These are phyloP conservation scores for Hirtodrosophila trivittata DNA, from an alignment of 2,888 invertebrate genomes.

Conservation along the genomic window DNA sequence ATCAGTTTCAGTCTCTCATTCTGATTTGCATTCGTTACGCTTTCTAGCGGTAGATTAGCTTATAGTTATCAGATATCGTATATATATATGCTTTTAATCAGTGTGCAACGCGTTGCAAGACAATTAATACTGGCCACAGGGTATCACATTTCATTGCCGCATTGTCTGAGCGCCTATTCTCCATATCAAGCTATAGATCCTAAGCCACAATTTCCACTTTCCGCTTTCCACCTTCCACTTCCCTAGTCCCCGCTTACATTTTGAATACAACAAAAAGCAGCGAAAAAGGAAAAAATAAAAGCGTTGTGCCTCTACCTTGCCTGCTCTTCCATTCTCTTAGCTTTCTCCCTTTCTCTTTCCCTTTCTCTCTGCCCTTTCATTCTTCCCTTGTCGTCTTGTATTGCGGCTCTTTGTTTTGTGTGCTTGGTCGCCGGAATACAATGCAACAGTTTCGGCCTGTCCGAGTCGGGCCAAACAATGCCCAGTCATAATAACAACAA, in stretches of 20 bases:
- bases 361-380: neutral
- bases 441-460: constrained; percentile 67
- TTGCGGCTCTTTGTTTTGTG: constrained; percentile 16
- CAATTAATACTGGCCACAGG: constrained; percentile 13
- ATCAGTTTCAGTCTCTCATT: no score
- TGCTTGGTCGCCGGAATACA: constrained; percentile 48
- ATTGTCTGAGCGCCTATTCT: constrained; percentile 19
- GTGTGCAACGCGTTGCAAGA: constrained; percentile 1
- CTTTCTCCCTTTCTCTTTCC: neutral
- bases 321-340: no score
- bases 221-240: neutral
- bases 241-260: neutral
- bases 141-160: constrained; percentile 26
- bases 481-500: constrained; percentile 52
- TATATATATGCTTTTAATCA: neutral
- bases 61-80: no score
- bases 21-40: no score
- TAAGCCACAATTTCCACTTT: constrained; percentile 1
- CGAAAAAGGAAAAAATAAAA: constrained; percentile 4
- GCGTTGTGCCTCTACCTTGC: no score
- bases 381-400: neutral
- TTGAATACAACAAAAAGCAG: constrained; percentile 20
- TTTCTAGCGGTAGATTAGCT: no score
- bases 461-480: constrained; percentile 53
- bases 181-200: constrained; percentile 13